These are phyloP conservation scores for Anseranas semipalmata DNA, from an alignment of 2,113 vertebrate genomes.

Conservation along the genomic window DNA sequence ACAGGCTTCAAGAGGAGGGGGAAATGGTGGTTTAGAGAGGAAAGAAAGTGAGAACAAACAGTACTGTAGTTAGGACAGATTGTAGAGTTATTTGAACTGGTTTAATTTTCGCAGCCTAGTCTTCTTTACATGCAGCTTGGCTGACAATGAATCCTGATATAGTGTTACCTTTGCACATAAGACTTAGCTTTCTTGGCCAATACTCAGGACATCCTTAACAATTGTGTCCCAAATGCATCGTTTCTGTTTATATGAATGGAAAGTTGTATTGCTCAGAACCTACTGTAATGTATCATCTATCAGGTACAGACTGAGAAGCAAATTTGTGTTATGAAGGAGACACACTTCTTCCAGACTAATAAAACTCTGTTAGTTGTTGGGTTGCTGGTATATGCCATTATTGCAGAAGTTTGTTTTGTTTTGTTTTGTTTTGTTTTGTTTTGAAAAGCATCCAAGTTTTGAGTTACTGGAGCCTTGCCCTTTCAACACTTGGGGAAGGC, in stretches of 20 bases:
- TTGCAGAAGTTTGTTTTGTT: background rate
- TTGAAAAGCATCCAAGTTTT: background rate
- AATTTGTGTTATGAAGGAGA: background rate
- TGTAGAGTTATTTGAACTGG: background rate
- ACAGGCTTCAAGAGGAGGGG: background rate
- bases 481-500: background rate
- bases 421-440: background rate
- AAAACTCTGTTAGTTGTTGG: background rate
- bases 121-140: background rate
- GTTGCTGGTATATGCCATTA: background rate
- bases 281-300: background rate
- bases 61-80: background rate
- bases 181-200: background rate
- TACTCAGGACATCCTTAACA: background rate
- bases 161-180: background rate
- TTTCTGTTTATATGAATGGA: background rate
- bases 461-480: background rate
- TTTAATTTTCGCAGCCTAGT: background rate
- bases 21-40: background rate
- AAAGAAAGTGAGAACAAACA: background rate
- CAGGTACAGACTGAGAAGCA: accelerated
- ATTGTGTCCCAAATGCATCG: background rate
- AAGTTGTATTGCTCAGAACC: background rate
- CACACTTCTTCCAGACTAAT: background rate
- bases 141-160: background rate